Conservation (phyloP, 2,113 vertebrate species). For the Corydoras maculifer region DNA sequence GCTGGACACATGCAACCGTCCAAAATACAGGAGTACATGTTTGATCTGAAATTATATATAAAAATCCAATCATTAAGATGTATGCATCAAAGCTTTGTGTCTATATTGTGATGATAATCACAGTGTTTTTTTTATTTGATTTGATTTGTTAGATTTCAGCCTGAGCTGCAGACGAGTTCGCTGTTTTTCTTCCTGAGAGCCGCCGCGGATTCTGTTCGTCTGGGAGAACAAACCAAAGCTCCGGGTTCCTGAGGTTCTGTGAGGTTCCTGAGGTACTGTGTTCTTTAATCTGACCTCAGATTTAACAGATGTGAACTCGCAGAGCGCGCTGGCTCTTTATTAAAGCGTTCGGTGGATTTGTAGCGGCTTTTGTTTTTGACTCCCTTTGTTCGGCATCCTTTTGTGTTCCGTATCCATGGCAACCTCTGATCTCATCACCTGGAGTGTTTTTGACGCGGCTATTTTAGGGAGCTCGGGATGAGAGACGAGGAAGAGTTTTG, state of each 20-base stretch:
- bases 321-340: background rate
- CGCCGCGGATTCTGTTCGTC: background rate
- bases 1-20: too few relatives aligned
- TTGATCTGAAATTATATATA: too few relatives aligned
- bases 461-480: slow-evolving; percentile 35
- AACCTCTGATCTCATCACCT: slow-evolving; percentile 61
- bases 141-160: too few relatives aligned
- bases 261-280: slow-evolving; percentile 4
- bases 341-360: background rate
- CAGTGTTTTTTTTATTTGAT: too few relatives aligned
- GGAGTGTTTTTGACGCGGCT: slow-evolving; percentile 38
- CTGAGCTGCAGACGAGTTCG: background rate
- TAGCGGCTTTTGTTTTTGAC: slow-evolving; percentile 34
- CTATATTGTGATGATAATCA: too few relatives aligned
- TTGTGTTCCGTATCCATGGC: slow-evolving; percentile 77
- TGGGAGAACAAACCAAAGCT: background rate
- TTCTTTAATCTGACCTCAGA: background rate
- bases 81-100: too few relatives aligned
- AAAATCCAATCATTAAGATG: too few relatives aligned
- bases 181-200: background rate
- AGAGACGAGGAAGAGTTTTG: slow-evolving; percentile 11
- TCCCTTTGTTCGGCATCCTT: slow-evolving; percentile 68
- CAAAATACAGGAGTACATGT: too few relatives aligned
- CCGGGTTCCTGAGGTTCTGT: slow-evolving; percentile 1
- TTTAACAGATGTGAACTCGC: background rate